phyloP scores from a whole-genome alignment of 2,113 vertebrate species.

The Salvator merianae region DNA sequence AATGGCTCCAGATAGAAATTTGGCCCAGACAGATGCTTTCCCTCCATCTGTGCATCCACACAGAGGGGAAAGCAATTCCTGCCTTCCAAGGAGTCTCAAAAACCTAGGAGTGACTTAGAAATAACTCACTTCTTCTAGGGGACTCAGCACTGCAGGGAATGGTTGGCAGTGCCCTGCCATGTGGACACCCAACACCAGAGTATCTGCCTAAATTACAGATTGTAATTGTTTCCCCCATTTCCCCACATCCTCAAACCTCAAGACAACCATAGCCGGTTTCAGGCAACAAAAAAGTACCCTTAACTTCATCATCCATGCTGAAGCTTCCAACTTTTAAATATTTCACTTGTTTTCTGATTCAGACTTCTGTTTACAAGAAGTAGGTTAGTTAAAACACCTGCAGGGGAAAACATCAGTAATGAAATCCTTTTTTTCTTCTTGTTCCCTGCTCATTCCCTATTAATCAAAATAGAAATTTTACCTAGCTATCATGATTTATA shows the following conservation, averaged over 20 bases:
- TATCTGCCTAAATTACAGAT: neutral
- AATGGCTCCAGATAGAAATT: no score
- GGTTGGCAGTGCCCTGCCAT: no score
- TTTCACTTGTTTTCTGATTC: conserved; percentile 14
- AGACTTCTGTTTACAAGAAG: conserved; percentile 5
- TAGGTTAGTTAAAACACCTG: conserved; percentile 16
- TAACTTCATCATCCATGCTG: neutral
- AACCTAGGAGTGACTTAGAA: no score
- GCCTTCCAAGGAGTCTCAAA: no score
- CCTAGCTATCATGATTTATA: neutral
- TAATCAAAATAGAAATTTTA: neutral
- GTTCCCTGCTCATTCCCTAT: neutral
- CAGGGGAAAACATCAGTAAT: conserved; percentile 6
- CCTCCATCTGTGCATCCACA: no score
- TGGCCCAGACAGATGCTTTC: no score
- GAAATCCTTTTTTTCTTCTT: neutral
- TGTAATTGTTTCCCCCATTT: neutral
- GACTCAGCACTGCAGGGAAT: no score
- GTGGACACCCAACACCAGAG: no score
- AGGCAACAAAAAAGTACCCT: neutral
- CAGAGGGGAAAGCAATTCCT: no score
- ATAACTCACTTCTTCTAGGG: no score
- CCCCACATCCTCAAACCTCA: neutral
- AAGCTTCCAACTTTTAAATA: conserved; percentile 23
- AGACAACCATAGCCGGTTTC: neutral